Evolutionary conservation across 2,113 vertebrate species (phyloP).

Genomic region (Anhinga anhinga): DNA sequence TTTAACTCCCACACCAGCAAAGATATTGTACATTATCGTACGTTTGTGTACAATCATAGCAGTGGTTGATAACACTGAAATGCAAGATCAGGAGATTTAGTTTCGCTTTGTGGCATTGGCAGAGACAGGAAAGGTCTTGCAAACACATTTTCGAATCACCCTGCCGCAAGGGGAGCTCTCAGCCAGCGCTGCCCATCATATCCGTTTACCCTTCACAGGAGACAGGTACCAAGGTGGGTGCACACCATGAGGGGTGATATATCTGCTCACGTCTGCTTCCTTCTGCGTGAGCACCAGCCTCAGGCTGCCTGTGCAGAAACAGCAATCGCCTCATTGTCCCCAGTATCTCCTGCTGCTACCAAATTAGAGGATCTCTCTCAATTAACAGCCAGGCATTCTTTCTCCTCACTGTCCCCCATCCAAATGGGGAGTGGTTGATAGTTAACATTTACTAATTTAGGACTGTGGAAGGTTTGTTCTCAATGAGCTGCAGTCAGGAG

Average conservation of each 20-base stretch:
- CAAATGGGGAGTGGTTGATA: not conserved
- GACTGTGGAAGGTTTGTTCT: not conserved
- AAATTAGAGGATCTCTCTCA: not conserved
- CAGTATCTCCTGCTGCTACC: not conserved
- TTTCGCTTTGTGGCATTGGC: not conserved
- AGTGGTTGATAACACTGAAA: not conserved
- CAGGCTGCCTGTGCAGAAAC: not conserved
- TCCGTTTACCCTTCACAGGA: not conserved
- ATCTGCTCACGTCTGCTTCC: not conserved
- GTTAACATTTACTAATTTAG: not conserved
- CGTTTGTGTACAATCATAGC: accelerated
- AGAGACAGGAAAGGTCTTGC: not conserved
- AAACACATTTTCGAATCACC: not conserved
- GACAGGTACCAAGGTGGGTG: accelerated
- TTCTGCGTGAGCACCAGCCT: not conserved
- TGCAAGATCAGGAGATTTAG: not conserved
- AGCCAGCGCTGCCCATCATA: accelerated
- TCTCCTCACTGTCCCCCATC: not conserved
- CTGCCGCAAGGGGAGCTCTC: not conserved
- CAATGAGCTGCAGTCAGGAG: not conserved
- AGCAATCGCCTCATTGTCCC: accelerated
- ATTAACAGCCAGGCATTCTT: not conserved
- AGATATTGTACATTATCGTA: not conserved
- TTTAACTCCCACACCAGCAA: too few relatives aligned
- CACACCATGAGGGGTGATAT: not conserved